Evolutionary conservation across 1,140 invertebrate species (phyloP), one percentile per base, ranked within the genome.

Genomic region (Metopolophium dirhodum): DNA sequence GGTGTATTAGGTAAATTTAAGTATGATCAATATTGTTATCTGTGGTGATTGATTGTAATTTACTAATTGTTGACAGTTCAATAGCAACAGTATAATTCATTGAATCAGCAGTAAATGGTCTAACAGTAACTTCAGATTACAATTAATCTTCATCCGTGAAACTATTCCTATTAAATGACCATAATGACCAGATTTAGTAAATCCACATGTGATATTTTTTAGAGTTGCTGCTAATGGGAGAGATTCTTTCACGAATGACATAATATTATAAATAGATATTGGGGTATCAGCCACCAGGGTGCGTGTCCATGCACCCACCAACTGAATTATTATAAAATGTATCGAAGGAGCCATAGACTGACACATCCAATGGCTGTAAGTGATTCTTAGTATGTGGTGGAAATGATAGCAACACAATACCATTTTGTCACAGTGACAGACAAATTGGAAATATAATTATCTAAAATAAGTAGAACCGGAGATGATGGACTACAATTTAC

Each of bases 171-270:
- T 95, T 95, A 54, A 95, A 95, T 54, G 95, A 95, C 93, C 94
- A 95, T 93, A 96, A n/a, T n/a, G 95, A 61, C 95, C 95, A 37
- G 94, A 94, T 91, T 94, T 95, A 94, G 94, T 93, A 94, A 96
- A 96, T 54, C 95, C 95, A 87, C 94, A 94, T 92, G 94, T 95
- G 41, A 96, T 96, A 94, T 96, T 96, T 82, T 87, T 91, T 35
- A 95, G 94, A 51, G 95, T 95, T 88, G 95, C 94, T 54, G 95
- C 94, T 87, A 94, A 89, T 87, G 94, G 91, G 49, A 94, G 94
- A 57, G 95, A 94, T 93, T 94, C 88, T 51, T 93, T 93, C 51
- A 95, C 93, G 83, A 95, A 94, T n/a, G 45, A 94, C 20, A 94
- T 47, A 87, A 95, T 94, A 83, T 95, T 94, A 94, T 95, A 94